These are phyloP conservation scores for Drosophila histrio DNA, from an alignment of 2,888 invertebrate genomes.

Conservation along the genomic window DNA sequence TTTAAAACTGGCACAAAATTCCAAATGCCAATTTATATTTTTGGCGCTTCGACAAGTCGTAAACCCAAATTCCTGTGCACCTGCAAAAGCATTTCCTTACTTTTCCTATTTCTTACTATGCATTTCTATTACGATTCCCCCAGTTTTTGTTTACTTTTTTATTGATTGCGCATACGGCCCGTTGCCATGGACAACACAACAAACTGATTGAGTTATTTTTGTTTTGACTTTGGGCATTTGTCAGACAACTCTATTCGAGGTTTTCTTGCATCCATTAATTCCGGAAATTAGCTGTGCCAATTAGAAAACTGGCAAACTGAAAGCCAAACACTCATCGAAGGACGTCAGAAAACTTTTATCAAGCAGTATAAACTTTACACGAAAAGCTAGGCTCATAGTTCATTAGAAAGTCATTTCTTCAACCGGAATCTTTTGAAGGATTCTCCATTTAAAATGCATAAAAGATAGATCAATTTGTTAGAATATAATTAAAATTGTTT, in stretches of 20 bases:
- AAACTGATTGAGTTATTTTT: slow-evolving; percentile 38
- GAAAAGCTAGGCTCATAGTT: too few relatives aligned
- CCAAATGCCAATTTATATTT: slow-evolving; percentile 12
- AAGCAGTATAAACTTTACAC: slow-evolving; percentile 7
- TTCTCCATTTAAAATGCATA: not conserved
- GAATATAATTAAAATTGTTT: too few relatives aligned
- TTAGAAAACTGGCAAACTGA: slow-evolving; percentile 46
- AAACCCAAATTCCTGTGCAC: slow-evolving; percentile 72
- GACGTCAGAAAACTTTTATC: slow-evolving; percentile 12
- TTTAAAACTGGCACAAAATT: slow-evolving; percentile 52
- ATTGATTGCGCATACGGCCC: slow-evolving; percentile 55
- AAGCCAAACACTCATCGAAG: slow-evolving; percentile 17
- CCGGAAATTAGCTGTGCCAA: slow-evolving; percentile 63
- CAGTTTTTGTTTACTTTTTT: slow-evolving; percentile 67
- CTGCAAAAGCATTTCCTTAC: slow-evolving; percentile 41
- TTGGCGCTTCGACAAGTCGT: slow-evolving; percentile 29
- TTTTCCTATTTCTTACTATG: not conserved
- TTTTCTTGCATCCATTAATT: slow-evolving; percentile 43
- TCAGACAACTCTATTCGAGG: slow-evolving; percentile 34
- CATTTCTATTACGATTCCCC: not conserved
- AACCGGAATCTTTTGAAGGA: not conserved
- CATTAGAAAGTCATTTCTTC: not conserved
- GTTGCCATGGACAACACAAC: slow-evolving; percentile 60
- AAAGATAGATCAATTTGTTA: too few relatives aligned
- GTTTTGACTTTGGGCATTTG: slow-evolving; percentile 47